Base-by-base conservation (phyloP, 2,888 invertebrate species). In the Tetragonula carbonaria region DNA sequence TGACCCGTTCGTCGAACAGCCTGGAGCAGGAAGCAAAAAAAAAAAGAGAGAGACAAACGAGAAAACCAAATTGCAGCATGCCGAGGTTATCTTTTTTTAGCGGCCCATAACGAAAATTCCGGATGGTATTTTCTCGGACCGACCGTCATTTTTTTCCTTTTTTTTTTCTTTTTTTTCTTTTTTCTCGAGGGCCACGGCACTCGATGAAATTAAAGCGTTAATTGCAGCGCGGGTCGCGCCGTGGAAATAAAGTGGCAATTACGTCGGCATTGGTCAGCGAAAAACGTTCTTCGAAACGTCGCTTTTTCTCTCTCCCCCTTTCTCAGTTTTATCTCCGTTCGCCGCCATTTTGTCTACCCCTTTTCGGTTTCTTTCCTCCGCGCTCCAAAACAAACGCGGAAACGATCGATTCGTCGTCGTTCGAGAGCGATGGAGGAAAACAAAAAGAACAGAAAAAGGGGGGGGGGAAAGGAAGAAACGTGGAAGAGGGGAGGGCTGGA, bases 181-280 rank as follows among this genome's bases (percentile, higher is more conserved):
- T 38, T 38, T 38, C 14, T 57, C n/a, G 57, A 2, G 57, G n/a
- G 57, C 57, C 57, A n/a, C n/a, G 65, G n/a, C 78, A 65, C 66
- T 72, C 82, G 82, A 87, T 78, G 74, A 78, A 82, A 88, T 88
- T 88, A 86, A 77, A 80, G 73, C 80, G 85, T 88, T 88, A 88
- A 88, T 88, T 87, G 78, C 88, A 82, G 75, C 65, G 75, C 65
- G 81, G 76, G 79, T 21, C 66, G 68, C 65, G 74, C 68, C 28
- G 80, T 78, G 80, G 78, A 75, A 86, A 88, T 82, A 74, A 88
- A 88, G 80, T 88, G 87, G 81, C 88, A 88, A 88, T 88, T 88
- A 88, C 84, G 81, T 51, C 45, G 55, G 55, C 82, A 83, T 81
- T 16, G 82, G 72, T 33, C 59, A 45, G 66, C 67, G 63, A 74